Evolutionary conservation across 30 jellyfish, hydroid and myxozoan genomes (phyloP), one percentile per base, ranked within the genome.

Genomic region (Aurelia aurita complex sp. Pacific): DNA sequence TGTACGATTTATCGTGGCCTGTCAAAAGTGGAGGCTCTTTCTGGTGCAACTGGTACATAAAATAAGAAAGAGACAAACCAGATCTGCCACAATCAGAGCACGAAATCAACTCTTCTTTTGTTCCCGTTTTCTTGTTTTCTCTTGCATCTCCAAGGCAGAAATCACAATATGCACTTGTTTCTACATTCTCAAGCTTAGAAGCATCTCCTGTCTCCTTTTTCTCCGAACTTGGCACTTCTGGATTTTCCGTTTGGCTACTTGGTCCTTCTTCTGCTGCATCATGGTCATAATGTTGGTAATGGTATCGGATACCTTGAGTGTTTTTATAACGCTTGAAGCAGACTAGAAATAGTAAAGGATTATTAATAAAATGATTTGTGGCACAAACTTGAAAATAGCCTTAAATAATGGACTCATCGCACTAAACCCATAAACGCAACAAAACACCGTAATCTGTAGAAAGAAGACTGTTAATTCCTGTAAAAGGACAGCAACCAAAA

Each of bases 71-170:
- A 46, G 54, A 64, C 59, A 38, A 80, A 94, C 98, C 98, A 71
- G 98, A 94, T 62, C 98, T 79, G 11, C 98, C 98, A 85, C 98
- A 94, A 71, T 94, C 98, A 16, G 98, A 80, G 52, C 98, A 94
- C 3, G 97, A 94, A 36, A 94, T 88, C 73, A 94, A 80, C 76
- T 83, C 96, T 74, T 94, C 98, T 40, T 85, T 72, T 10, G 70
- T 70, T 17, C 97, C 97, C 6, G 97, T 92, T 64, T 94, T 88
- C 85, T 88, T 94, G 74, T 94, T 94, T 46, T 77, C 97, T 57
- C 85, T 78, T 2, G 86, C 92, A 88, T 87, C 96, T 66, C 98
- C 98, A 68, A 94, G 94, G 66, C 98, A 94, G 87, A 88, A 88
- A 70, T 94, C 98, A 66, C 98, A 94, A 79, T 88, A 94, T 8